Base-by-base conservation (phyloP, 2,888 invertebrate genomes). In the Athetis lepigone region DNA sequence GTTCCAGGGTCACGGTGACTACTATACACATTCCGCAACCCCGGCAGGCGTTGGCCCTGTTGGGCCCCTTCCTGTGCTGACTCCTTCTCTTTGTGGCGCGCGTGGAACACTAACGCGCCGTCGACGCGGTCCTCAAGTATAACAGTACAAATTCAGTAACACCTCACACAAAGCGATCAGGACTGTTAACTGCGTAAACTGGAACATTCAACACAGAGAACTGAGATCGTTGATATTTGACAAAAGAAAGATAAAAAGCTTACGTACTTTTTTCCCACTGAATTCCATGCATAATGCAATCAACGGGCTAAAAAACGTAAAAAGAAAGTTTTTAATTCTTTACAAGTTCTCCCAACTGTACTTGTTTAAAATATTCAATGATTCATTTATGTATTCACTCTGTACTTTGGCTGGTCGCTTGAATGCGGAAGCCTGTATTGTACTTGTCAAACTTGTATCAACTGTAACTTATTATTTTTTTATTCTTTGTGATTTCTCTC, bases 331-430 rank as follows among this genome's bases (percentile, higher is more conserved):
- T 21, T 40, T 61, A 64, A 59, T 61, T 52, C 58, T 52, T 47
- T 16, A 9, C 51, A 57, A 63, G 51, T 72, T 68, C 1, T n/a
- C 40, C 19, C 43, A 40, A 40, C 47, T 46, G 52, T 60, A 60
- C 45, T 77, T 45, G 50, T 66, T 70, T 77, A 56, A 77, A 76
- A 61, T 74, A 76, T 76, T 76, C 74, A 76, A 33, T 18, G 49
- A 65, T 58, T 64, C 75, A 40, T 70, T 74, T 66, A 61, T 52
- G 58, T 57, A 74, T 70, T 77, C 54, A 52, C 58, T 39, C 59
- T 46, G 27, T 49, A 33, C 68, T 47, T 49, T 56, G 25, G 25
- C 49, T 62, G 72, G 42, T 45, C 25, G 43, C 42, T 13, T 33
- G 43, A 52, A 56, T 4, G 36, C 29, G 67, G 54, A 73, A 54